phyloP scores from a whole-genome alignment of 2,888 invertebrate species.

The Ypsolopha scabrella region DNA sequence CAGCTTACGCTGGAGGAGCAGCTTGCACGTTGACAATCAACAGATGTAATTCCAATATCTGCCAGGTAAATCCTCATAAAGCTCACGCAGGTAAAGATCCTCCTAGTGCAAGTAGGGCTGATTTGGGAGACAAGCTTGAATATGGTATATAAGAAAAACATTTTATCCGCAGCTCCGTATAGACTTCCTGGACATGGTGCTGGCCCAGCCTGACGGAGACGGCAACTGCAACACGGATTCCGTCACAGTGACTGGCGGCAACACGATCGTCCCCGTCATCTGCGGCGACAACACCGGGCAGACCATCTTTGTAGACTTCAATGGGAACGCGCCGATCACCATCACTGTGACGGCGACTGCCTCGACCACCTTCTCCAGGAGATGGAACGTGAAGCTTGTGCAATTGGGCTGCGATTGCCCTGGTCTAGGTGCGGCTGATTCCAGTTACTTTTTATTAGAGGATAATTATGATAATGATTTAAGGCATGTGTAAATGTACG shows the following conservation, averaged over 20 bases:
- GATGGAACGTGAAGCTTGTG: slow-evolving; percentile 81
- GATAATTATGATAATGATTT: too few species aligned
- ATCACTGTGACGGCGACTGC: slow-evolving; percentile 75
- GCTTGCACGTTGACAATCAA: slow-evolving; percentile 79
- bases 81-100: too few species aligned
- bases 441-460: too few species aligned
- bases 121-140: background rate
- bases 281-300: slow-evolving; percentile 88
- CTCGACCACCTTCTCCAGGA: slow-evolving; percentile 70
- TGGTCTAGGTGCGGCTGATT: slow-evolving; percentile 64
- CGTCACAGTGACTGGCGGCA: slow-evolving; percentile 77
- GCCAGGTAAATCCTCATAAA: slow-evolving; percentile 66
- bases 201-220: slow-evolving; percentile 80
- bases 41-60: slow-evolving; percentile 76
- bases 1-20: slow-evolving; percentile 75
- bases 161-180: slow-evolving; percentile 73
- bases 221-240: slow-evolving; percentile 80
- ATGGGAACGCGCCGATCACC: slow-evolving; percentile 74
- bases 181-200: slow-evolving; percentile 79
- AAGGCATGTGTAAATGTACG: too few species aligned
- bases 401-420: slow-evolving; percentile 81
- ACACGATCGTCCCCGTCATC: slow-evolving; percentile 75
- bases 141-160: background rate
- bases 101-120: background rate
- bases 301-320: slow-evolving; percentile 82